Percentiles rank a stretch among this genome's conserved stretches.
phyloP scores from a whole-genome alignment of 2,797 vertebrate species.

The Loriculus beryllinus region DNA sequence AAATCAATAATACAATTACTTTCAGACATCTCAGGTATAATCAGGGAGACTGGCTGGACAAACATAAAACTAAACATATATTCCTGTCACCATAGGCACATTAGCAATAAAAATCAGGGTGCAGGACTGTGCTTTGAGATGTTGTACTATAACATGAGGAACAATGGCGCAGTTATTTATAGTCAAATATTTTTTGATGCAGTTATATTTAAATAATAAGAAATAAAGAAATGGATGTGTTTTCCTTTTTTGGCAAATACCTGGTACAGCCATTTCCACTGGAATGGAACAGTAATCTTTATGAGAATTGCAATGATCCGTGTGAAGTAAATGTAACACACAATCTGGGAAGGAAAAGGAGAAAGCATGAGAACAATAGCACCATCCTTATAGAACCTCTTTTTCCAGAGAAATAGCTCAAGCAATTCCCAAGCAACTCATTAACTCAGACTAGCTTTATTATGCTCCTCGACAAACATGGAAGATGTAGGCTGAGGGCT shows the following conservation, averaged over 20 bases:
- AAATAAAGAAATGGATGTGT: not conserved
- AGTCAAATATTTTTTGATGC: not conserved
- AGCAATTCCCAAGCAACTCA: not conserved
- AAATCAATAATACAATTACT: constrained; percentile 62
- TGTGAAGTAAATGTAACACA: constrained; percentile 90
- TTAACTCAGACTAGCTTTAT: not conserved
- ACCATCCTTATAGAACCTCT: not conserved
- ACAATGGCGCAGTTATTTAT: not conserved
- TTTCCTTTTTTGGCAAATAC: constrained; percentile 52
- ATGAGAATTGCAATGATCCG: constrained; percentile 88
- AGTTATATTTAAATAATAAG: not conserved
- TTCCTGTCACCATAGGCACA: not conserved
- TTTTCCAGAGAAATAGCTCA: not conserved
- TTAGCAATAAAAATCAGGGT: not conserved
- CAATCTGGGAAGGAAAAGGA: constrained; percentile 73
- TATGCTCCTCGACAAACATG: not conserved
- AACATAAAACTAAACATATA: not conserved
- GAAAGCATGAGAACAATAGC: not conserved
- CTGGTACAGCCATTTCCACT: constrained; percentile 91
- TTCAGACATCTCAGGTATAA: constrained; percentile 25
- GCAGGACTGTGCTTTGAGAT: not conserved
- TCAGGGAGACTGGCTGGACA: constrained; percentile 28
- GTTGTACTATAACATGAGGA: not conserved
- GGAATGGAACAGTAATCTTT: constrained; percentile 86
- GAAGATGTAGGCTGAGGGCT: not conserved